Base-by-base conservation (phyloP, 1,140 invertebrate species). In the Oncopodura yosiiana region DNA sequence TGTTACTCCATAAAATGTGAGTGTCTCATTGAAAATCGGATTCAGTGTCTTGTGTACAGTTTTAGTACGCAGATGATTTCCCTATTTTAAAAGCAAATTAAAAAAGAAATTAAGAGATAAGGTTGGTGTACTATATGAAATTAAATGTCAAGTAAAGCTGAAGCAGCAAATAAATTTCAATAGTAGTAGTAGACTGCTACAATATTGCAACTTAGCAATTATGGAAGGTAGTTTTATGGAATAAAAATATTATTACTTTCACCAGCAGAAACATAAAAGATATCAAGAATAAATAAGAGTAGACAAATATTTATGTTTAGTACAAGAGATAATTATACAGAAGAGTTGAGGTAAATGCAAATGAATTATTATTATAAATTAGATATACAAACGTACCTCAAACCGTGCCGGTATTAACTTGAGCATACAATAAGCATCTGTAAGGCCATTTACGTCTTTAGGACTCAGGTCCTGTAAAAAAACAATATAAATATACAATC, bases 1-100 rank as follows among this genome's bases (percentile, higher is more conserved):
- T 41, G 80, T 84, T 30, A 92, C 81, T 42, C 89, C 88, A 66
- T 91, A 87, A 71, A 94, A 94, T 42, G 86, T 86, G 5, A 94
- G 70, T 0, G 83, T 87, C 71, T 95, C 91, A 69, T 94, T 91
- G 74, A 91, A 95, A 69, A 93, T 87, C 0, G 92, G 91, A 73
- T 94, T 89, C 62, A 88, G 76, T 0, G 87, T 92, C 70, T 91
- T 94, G 69, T 89, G 86, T 0, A 93, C 83, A 0, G 89, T 93
- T 70, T 87, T 88, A 0, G 87, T 93, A 42, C 84, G 74, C 14
- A 89, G 71, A 67, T 87, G 42, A 3, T 56, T 60, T 27, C 60
- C 64, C 64, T 66, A 38, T 32, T 32, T 16, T 37, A 23, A 53
- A 44, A 44, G 50, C 8, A 43, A 36, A 6, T 42, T 32, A 32